phyloP scores from a whole-genome alignment of 2,888 invertebrate genomes.

The Linnaemya vulpina region DNA sequence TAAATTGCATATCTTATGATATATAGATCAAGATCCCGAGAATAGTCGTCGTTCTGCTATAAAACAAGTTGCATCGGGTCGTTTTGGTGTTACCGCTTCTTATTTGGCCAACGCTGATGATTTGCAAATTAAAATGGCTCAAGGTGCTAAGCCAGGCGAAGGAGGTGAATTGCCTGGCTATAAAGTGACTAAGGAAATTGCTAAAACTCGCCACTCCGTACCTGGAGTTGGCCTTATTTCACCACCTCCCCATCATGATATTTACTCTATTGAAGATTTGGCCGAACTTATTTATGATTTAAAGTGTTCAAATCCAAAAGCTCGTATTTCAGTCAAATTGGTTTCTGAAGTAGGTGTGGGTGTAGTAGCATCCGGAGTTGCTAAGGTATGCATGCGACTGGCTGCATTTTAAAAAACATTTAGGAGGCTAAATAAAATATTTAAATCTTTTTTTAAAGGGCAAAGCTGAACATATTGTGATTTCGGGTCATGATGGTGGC shows the following conservation, averaged over 20 bases:
- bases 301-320: constrained; percentile 97
- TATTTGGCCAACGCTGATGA: constrained; percentile 99
- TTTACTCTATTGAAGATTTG: constrained; percentile 99
- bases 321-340: constrained; percentile 97
- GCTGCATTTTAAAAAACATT: not conserved
- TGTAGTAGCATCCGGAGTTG: constrained; percentile 99
- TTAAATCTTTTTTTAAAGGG: constrained; percentile 85
- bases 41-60: constrained; percentile 96
- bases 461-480: constrained; percentile 99
- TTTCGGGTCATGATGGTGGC: constrained; percentile 99
- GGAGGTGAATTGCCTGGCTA: constrained; percentile 97
- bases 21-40: constrained; percentile 88
- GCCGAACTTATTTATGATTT: constrained; percentile 99
- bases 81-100: constrained; percentile 98
- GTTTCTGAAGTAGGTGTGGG: constrained; percentile 99
- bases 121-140: constrained; percentile 99
- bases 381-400: constrained; percentile 87
- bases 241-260: constrained; percentile 99
- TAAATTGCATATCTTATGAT: not conserved
- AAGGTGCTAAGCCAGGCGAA: constrained; percentile 99
- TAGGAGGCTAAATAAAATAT: not conserved
- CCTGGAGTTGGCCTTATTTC: constrained; percentile 98
- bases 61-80: constrained; percentile 99
- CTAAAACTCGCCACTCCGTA: constrained; percentile 96
- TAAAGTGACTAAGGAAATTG: constrained; percentile 97